Conservation (phyloP, 2,113 vertebrate genomes). For the Ia io region DNA sequence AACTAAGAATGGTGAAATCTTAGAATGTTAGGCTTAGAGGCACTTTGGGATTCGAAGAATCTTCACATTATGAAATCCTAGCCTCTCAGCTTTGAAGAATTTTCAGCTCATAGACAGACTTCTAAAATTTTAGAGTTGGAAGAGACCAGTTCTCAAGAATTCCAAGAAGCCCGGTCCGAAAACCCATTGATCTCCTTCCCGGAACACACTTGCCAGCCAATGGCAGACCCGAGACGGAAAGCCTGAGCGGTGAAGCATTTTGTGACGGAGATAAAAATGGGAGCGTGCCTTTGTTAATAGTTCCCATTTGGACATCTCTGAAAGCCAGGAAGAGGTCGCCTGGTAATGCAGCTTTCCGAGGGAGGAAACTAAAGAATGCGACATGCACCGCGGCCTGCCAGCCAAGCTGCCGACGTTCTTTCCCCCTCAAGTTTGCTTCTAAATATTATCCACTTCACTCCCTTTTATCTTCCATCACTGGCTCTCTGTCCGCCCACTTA, state of each 20-base stretch:
- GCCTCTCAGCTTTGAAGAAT: conserved; percentile 66
- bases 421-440: conserved; percentile 55
- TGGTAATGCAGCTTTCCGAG: conserved; percentile 58
- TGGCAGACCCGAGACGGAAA: conserved; percentile 14
- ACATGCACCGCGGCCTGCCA: conserved; percentile 44
- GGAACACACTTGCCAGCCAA: neutral
- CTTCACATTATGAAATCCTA: conserved; percentile 69
- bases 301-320: conserved; percentile 73
- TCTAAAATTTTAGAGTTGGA: conserved; percentile 58
- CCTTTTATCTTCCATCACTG: conserved; percentile 57
- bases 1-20: conserved; percentile 60
- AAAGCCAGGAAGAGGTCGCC: conserved; percentile 68
- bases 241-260: conserved; percentile 47
- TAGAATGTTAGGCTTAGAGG: conserved; percentile 53
- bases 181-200: conserved; percentile 38
- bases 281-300: conserved; percentile 73
- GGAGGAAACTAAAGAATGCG: conserved; percentile 68
- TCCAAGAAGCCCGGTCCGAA: conserved; percentile 57
- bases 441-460: conserved; percentile 72
- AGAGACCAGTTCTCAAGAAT: conserved; percentile 52
- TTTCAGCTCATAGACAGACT: conserved; percentile 66
- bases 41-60: conserved; percentile 66
- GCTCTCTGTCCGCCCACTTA: conserved; percentile 64
- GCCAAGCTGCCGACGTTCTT: neutral
- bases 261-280: conserved; percentile 71